These are phyloP conservation scores for Hydrotaea diabolus DNA, from an alignment of 2,888 invertebrate species.

Conservation along the genomic window DNA sequence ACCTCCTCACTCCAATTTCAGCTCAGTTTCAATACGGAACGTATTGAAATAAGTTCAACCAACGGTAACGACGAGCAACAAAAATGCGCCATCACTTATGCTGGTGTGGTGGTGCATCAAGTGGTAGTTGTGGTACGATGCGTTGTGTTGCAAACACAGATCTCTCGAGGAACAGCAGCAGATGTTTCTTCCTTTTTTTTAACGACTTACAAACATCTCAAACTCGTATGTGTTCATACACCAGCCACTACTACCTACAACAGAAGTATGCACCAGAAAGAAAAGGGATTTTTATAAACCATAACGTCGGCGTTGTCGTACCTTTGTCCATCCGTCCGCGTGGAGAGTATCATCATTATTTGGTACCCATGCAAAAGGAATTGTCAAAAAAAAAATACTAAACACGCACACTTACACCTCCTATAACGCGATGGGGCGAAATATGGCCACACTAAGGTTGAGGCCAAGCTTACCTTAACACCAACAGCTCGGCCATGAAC, in stretches of 20 bases:
- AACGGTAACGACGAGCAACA: constrained; percentile 21
- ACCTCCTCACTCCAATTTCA: constrained; percentile 40
- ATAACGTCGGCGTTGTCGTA: constrained; percentile 71
- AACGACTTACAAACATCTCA: constrained; percentile 42
- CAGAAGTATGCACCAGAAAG: not conserved
- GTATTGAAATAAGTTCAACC: constrained; percentile 64
- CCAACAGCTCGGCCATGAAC: not conserved
- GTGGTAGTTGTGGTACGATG: constrained; percentile 4
- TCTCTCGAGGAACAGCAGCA: constrained; percentile 72
- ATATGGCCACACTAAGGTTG: not conserved
- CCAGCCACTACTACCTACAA: no score
- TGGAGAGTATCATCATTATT: not conserved
- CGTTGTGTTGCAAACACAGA: constrained; percentile 29
- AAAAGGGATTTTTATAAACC: constrained; percentile 72
- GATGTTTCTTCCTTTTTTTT: constrained; percentile 72
- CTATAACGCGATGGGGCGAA: not conserved
- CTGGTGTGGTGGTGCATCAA: constrained; percentile 11
- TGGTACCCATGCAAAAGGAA: not conserved
- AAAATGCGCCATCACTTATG: not conserved
- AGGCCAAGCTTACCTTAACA: constrained; percentile 4
- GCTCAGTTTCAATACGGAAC: constrained; percentile 28
- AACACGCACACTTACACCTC: not conserved
- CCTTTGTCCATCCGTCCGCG: constrained; percentile 13
- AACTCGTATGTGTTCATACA: constrained; percentile 9
- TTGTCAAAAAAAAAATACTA: not conserved